Conservation (phyloP, 1,140 invertebrate species). For the Aphelinus certus region DNA sequence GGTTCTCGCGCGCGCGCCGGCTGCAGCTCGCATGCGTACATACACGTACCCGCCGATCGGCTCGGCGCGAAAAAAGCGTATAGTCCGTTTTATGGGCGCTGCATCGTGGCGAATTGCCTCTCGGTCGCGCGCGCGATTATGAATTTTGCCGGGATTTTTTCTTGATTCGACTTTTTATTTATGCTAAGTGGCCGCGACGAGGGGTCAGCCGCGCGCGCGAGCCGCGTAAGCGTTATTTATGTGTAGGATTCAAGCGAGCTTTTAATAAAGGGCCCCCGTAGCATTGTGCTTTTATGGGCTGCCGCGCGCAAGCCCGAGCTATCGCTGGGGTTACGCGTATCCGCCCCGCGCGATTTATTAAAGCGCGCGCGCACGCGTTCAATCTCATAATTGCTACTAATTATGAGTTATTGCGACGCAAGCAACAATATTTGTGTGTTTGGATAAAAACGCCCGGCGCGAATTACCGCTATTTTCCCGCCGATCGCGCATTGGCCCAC, state of each 20-base stretch:
- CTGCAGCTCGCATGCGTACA: not conserved
- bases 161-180: conserved; percentile 26
- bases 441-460: not conserved
- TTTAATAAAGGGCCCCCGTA: conserved; percentile 1
- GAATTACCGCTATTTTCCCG: not conserved
- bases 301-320: not conserved
- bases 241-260: conserved; percentile 1
- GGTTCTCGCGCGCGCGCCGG: not conserved
- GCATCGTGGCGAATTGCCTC: no score
- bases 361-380: not conserved
- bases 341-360: not conserved
- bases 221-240: conserved; percentile 12
- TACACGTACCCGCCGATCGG: not conserved
- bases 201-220: not conserved
- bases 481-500: not conserved
- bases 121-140: conserved; percentile 1
- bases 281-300: not conserved
- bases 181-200: conserved; percentile 9
- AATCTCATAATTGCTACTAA: conserved; percentile 20
- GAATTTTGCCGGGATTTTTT: conserved; percentile 22
- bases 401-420: conserved; percentile 11
- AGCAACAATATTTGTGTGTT: not conserved
- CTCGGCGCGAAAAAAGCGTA: no score
- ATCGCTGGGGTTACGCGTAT: conserved; percentile 16
- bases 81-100: no score